A percentile compares a stretch with the other conserved stretches of the same genome.
Evolutionary conservation across 2,113 vertebrate species (phyloP).

Genomic region (human (Homo sapiens)): GRCh38 chr2:147041001-147041500

Average conservation of each 20-base stretch:
- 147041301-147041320: neutral
- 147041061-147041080: neutral
- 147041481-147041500: neutral
- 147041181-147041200: neutral
- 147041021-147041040: neutral
- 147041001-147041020: neutral
- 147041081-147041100: neutral
- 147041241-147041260: neutral
- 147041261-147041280: neutral
- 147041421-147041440: conserved; percentile 38
- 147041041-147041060: neutral
- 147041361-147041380: neutral
- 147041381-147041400: neutral
- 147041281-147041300: neutral
- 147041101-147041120: conserved; percentile 2
- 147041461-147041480: neutral
- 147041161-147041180: neutral
- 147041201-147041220: neutral
- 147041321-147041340: neutral
- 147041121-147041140: conserved; percentile 7
- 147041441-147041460: neutral
- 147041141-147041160: neutral
- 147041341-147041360: neutral
- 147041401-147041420: conserved; percentile 43
- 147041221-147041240: neutral